Evolutionary conservation across 2,888 invertebrate species (phyloP), one percentile per base, ranked within the genome.

Genomic region (Diaphora mendica): DNA sequence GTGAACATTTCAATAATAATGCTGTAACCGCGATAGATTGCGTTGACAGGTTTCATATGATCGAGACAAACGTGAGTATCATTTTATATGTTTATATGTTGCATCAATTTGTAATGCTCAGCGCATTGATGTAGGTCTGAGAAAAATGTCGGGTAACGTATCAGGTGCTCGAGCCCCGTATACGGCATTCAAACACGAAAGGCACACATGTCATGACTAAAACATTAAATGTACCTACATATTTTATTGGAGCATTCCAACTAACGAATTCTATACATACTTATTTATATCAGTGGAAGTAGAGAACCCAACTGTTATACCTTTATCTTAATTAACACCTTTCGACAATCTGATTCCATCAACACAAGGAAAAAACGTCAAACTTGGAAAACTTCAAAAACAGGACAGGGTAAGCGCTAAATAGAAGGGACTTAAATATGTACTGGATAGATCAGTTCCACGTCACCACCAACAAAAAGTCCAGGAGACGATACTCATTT

Each of bases 1-100:
- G 64, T 70, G 71, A 73, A 75, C 67, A 73, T 75, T 71, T 68
- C 66, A 73, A 76, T 76, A 76, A 73, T 66, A 72, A 69, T 73
- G 69, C 66, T 73, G 71, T 70, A 73, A 71, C 75, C 69, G 62
- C 73, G 51, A 59, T 64, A 68, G 64, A 71, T 70, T 70, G 67
- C 51, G 70, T 33, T 17, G 55, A 77, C 71, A 74, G 48, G 72
- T 70, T 74, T 48, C 69, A 66, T 42, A 70, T 42, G 23, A n/a
- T 48, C 48, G 48, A 68, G 64, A 68, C 55, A 64, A 70, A 72
- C 67, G 69, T 74, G 69, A 64, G 66, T 3, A 35, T 23, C n/a
- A 64, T 68, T 69, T 69, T 42, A 59, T 73, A 55, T 39, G 30
- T 51, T 20, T 65, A 51, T 33, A 62, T 64, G 26, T 62, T 51